These are phyloP conservation scores for Leucophora obtusa DNA, from an alignment of 2,888 invertebrate genomes.

Conservation along the genomic window DNA sequence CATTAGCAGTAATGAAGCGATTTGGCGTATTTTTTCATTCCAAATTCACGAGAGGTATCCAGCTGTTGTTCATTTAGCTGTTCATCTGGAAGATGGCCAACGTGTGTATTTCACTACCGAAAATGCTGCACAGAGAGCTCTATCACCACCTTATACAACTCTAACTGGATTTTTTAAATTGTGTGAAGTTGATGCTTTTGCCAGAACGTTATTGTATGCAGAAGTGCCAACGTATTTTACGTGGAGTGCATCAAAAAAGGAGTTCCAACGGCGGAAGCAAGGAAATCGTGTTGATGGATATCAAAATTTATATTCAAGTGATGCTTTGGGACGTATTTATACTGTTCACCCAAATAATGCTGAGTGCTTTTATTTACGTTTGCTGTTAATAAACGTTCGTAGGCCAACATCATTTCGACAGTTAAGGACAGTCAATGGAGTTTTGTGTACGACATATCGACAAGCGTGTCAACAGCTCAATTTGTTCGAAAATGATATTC, in stretches of 20 bases:
- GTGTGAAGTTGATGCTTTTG: slow-evolving; percentile 60
- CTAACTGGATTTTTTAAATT: slow-evolving; percentile 48
- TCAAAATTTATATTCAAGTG: slow-evolving; percentile 41
- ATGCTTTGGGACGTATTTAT: slow-evolving; percentile 25
- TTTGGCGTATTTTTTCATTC: too few species aligned
- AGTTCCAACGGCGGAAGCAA: slow-evolving; percentile 71
- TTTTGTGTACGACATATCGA: slow-evolving; percentile 69
- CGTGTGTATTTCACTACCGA: slow-evolving; percentile 51
- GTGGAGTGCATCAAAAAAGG: slow-evolving; percentile 71
- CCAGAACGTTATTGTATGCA: slow-evolving; percentile 68
- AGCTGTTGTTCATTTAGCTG: slow-evolving; percentile 50
- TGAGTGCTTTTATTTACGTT: slow-evolving; percentile 30
- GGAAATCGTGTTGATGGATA: slow-evolving; percentile 67
- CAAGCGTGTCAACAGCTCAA: slow-evolving; percentile 58
- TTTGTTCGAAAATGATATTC: slow-evolving; percentile 70
- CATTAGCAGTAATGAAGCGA: too few species aligned
- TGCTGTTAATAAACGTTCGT: not conserved
- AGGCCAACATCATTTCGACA: slow-evolving; percentile 25
- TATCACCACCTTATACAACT: too few species aligned
- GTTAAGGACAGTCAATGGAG: slow-evolving; percentile 72
- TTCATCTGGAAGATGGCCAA: slow-evolving; percentile 32
- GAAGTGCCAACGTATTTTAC: slow-evolving; percentile 73
- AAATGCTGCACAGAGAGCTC: too few species aligned
- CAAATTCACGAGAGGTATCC: slow-evolving; percentile 46
- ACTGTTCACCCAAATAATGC: slow-evolving; percentile 35